Evolutionary conservation across 1,140 invertebrate species (phyloP), one percentile per base, ranked within the genome.

Genomic region (Nebria ingens): DNA sequence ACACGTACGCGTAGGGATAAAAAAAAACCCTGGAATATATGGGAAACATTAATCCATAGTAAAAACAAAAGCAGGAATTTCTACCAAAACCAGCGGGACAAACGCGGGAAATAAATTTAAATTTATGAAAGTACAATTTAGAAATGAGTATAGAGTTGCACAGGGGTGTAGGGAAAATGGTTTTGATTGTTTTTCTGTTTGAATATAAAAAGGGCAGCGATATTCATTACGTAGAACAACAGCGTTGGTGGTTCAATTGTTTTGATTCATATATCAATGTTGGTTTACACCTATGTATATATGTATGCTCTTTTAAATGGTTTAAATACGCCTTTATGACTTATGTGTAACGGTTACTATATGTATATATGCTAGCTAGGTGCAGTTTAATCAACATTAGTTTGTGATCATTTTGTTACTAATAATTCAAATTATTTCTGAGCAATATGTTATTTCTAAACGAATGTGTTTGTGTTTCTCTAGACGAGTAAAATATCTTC

Each of bases 51-150:
- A 45, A 45, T 45, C 40, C 40, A 45, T 45, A 45, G 40, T 45
- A 45, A 45, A 45, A 45, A 45, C 40, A 45, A 45, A 45, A 45
- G 40, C 40, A 11, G 40, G 40, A 45, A 45, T 45, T 45, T 45
- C 40, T 45, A 17, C 40, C 40, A 45, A 17, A n/a, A n/a, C n/a
- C n/a, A 9, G 15, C 9, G 40, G 17, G 9, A 45, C 40, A 45
- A 45, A 45, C 40, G 40, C 40, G 40, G 40, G 40, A 45, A 45
- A 45, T 45, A 45, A 45, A 45, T 45, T 45, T 45, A 45, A 45
- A 45, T 45, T 45, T 45, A 45, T 45, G 40, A 45, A 45, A 45
- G 40, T 45, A 45, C 40, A 45, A 45, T 45, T 45, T 17, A 17
- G 40, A 45, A 45, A 45, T 17, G 6, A 45, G 40, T 45, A 12